Percentiles rank a stretch among this genome's conserved stretches.
These are phyloP conservation scores for Trichogramma pretiosum DNA, from an alignment of 1,140 invertebrate species.

Conservation along the genomic window DNA sequence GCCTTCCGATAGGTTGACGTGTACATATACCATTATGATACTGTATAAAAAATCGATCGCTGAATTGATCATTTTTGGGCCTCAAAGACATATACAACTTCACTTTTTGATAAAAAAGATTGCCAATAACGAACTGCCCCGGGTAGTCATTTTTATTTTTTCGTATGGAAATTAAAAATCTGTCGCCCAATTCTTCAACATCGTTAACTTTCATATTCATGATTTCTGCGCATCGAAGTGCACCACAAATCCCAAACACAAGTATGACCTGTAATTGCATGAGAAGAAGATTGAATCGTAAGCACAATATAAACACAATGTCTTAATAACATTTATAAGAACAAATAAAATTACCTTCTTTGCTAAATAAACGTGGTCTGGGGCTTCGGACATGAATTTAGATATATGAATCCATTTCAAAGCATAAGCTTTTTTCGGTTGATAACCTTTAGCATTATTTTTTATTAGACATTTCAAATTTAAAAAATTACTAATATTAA, in stretches of 20 bases:
- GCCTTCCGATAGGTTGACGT: conserved; percentile 19
- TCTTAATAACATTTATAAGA: neutral
- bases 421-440: neutral
- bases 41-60: conserved; percentile 20
- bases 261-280: too few relatives aligned
- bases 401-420: neutral
- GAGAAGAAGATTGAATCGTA: too few relatives aligned
- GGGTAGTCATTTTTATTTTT: neutral
- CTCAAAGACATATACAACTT: neutral
- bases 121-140: neutral
- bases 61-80: neutral
- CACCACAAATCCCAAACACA: neutral
- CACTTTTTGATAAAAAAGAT: neutral
- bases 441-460: neutral
- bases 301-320: too few relatives aligned
- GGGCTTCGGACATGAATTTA: neutral
- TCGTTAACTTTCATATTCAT: neutral
- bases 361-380: neutral
- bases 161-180: neutral
- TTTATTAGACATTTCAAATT: too few relatives aligned
- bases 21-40: conserved; percentile 22
- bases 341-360: neutral
- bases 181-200: neutral
- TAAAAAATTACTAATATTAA: too few relatives aligned
- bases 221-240: neutral